Evolutionary conservation across 35 echinoderm and acorn worm species (phyloP).

Genomic region (Patiria miniata): DNA sequence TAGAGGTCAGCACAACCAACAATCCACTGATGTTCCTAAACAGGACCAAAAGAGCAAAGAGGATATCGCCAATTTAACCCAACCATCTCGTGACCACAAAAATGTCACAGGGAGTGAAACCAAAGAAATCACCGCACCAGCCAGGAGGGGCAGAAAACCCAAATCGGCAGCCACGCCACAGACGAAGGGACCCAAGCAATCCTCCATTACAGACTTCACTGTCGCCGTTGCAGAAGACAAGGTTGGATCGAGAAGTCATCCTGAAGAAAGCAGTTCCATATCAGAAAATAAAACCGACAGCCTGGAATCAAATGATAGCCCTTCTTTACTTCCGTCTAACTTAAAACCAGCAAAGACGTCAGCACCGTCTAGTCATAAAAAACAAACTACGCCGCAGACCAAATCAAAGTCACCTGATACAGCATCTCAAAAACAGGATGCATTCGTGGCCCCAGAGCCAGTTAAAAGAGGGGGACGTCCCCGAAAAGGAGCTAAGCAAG

Average conservation of each 20-base stretch:
- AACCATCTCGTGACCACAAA: not conserved
- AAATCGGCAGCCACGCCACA: not conserved
- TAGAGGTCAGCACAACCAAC: too few relatives aligned
- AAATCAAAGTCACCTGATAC: not conserved
- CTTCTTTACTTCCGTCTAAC: not conserved
- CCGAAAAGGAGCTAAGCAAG: not conserved
- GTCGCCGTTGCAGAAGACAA: not conserved
- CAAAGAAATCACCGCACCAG: not conserved
- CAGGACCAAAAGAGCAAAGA: not conserved
- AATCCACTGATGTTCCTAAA: not conserved
- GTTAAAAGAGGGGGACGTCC: slow-evolving; percentile 13
- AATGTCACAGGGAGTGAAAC: not conserved
- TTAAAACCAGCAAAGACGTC: not conserved
- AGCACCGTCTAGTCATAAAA: not conserved
- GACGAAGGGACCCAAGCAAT: not conserved
- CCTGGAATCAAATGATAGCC: not conserved
- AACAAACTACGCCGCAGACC: not conserved
- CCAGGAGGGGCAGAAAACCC: not conserved
- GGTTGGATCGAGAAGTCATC: not conserved
- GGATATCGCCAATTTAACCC: not conserved
- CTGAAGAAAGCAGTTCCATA: not conserved
- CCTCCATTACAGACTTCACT: not conserved
- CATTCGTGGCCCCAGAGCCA: slow-evolving; percentile 20
- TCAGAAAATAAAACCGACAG: not conserved
- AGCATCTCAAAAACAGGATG: not conserved